These are phyloP conservation scores for Galendromus occidentalis DNA, from an alignment of 1,140 invertebrate species.

Conservation along the genomic window DNA sequence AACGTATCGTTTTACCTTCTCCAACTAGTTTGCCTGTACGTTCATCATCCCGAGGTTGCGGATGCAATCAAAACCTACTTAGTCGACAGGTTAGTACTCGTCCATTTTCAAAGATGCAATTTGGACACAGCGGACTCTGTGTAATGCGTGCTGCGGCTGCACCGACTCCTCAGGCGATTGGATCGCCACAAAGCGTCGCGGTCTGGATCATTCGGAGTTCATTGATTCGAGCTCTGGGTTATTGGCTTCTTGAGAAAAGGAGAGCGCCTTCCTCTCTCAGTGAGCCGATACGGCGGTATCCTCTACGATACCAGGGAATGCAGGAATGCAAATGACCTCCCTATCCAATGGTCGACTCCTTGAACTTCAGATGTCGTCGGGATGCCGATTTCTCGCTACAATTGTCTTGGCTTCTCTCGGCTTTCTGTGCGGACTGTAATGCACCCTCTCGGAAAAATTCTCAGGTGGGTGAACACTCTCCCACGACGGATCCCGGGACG, in stretches of 20 bases:
- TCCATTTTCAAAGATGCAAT: neutral
- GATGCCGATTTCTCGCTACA: constrained; percentile 86
- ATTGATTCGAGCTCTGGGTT: no score
- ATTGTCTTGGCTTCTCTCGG: constrained; percentile 82
- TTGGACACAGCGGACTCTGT: neutral
- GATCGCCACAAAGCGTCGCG: neutral
- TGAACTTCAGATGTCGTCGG: constrained; percentile 52
- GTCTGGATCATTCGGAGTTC: constrained; percentile 11
- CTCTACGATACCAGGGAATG: no score
- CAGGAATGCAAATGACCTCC: no score
- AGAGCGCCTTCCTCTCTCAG: no score
- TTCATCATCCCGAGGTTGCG: constrained; percentile 87
- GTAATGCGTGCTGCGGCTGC: neutral
- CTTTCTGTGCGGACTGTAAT: constrained; percentile 58
- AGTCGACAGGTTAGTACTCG: constrained; percentile 47
- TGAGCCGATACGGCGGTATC: no score
- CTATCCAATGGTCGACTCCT: constrained; percentile 14
- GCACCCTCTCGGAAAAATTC: constrained; percentile 56
- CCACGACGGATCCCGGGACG: no score
- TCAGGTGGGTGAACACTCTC: no score
- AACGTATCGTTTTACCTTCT: constrained; percentile 96
- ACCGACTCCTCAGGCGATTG: neutral
- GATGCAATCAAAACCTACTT: constrained; percentile 88
- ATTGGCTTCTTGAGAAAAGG: no score
- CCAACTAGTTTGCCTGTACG: constrained; percentile 92